Evolutionary conservation across 2,797 vertebrate genomes (phyloP), one percentile per base, ranked within the genome.

Genomic region (Gadopsis bispinosus): DNA sequence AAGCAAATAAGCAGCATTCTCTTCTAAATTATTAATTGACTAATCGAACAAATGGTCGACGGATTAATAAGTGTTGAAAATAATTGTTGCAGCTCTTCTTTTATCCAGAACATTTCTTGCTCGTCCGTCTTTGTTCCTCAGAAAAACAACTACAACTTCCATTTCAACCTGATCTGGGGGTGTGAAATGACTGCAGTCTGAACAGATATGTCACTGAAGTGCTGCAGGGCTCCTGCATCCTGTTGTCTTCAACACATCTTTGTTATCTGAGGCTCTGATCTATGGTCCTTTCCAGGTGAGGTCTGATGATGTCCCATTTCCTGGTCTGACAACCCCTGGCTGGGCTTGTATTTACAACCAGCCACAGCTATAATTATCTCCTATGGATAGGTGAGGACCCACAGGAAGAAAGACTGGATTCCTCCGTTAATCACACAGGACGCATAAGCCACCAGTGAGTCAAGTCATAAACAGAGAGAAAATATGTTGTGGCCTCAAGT

Each of bases 351-450:
- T 92, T 94, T 92, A 94, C 91, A 91, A 82, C 87, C 83, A 73
- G 66, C 62, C 70, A 31, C 39, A 47, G 79, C 92, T 79, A 79
- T 91, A 92, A 95, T 94, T 87, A 94, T 91, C 87, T 88, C 75
- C 89, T 54, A 75, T 68, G 77, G 88, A 89, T 82, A 77, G 84
- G 83, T 66, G 33, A 69, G 65, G 83, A 85, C 77, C 87, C 83
- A 73, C 87, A 90, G 90, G 88, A 92, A 85, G 88, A 88, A 70
- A 79, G 76, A 48, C 78, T 80, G 75, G 77, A 84, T 77, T 80
- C 84, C 51, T 79, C 68, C 20, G 80, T 91, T 94, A 93, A 92
- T 94, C 93, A 94, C 70, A n/a, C n/a, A 2, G 45, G 83, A 84
- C 88, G 90, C 92, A 85, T 93, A 91, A 94, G 82, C 68, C 86